Percentiles rank a stretch among this genome's conserved stretches.
Conservation (phyloP, 2,113 vertebrate species). For the Motacilla tschutschensis region DNA sequence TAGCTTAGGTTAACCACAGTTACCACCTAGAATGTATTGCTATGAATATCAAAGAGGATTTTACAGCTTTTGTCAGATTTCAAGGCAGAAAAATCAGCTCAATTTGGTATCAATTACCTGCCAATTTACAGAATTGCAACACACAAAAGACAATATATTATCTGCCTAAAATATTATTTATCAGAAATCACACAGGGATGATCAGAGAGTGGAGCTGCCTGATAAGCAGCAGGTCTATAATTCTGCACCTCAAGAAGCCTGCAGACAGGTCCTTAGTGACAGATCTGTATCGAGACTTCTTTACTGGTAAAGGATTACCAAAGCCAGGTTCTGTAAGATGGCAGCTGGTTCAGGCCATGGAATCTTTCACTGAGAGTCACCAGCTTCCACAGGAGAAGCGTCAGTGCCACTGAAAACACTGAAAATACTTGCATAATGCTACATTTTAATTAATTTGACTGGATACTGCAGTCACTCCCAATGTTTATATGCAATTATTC, state of each 20-base stretch:
- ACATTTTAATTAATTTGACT: neutral
- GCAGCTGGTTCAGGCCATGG: neutral
- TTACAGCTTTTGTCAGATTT: neutral
- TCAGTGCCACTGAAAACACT: neutral
- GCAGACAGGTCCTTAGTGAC: neutral
- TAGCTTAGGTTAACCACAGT: slow-evolving; percentile 2
- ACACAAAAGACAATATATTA: neutral
- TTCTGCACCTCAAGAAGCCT: neutral
- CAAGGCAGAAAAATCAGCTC: neutral
- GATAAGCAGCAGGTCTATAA: neutral
- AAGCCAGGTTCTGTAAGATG: neutral
- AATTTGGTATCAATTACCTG: slow-evolving; percentile 13
- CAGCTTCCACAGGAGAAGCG: neutral
- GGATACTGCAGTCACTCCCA: neutral
- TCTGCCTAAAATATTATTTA: slow-evolving; percentile 5
- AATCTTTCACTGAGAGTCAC: neutral
- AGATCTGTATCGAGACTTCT: neutral
- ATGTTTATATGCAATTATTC: neutral
- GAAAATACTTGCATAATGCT: neutral
- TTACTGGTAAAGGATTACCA: neutral
- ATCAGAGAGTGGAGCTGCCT: neutral
- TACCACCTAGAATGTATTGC: neutral
- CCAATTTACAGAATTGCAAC: slow-evolving; percentile 27
- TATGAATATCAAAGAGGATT: slow-evolving; percentile 12
- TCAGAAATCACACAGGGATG: slow-evolving; percentile 1